A percentile compares a stretch with the other conserved stretches of the same genome.
phyloP scores from a whole-genome alignment of 2,888 invertebrate genomes.

The Tryphoninae sp. region DNA sequence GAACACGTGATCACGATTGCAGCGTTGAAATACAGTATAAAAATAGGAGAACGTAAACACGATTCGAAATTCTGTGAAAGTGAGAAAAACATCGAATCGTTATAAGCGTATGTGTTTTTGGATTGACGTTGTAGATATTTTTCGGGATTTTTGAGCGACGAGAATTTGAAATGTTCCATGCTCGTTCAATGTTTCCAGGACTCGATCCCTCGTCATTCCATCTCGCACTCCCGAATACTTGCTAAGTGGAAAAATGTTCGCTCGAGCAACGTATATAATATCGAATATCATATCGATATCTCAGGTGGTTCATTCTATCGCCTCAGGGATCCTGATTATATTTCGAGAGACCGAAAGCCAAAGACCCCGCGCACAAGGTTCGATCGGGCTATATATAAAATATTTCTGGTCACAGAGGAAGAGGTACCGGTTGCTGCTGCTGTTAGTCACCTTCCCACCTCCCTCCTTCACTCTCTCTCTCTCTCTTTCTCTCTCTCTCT shows the following conservation, averaged over 20 bases:
- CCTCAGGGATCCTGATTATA: constrained; percentile 54
- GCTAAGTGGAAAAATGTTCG: constrained; percentile 26
- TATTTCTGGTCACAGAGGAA: constrained; percentile 75
- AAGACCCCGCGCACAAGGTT: constrained; percentile 57
- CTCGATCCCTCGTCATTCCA: constrained; percentile 27
- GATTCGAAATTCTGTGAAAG: constrained; percentile 40
- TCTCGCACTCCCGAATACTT: constrained; percentile 22
- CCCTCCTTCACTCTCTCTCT: constrained; percentile 28
- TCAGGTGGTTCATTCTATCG: constrained; percentile 51
- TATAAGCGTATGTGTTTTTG: not conserved
- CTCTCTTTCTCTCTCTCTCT: constrained; percentile 29
- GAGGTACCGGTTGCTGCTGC: constrained; percentile 68
- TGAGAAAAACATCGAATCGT: not conserved
- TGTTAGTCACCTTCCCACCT: constrained; percentile 21
- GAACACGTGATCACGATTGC: constrained; percentile 32
- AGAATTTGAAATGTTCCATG: not conserved
- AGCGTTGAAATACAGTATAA: not conserved
- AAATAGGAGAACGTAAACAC: constrained; percentile 3
- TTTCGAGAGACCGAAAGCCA: constrained; percentile 20
- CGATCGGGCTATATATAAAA: constrained; percentile 72
- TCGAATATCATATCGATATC: constrained; percentile 63
- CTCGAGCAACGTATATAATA: constrained; percentile 37
- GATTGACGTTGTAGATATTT: not conserved
- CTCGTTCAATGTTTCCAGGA: not conserved
- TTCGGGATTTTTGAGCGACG: not conserved